Evolutionary conservation across 2,888 invertebrate genomes (phyloP).

Genomic region (Cordylochernes scorpioides): DNA sequence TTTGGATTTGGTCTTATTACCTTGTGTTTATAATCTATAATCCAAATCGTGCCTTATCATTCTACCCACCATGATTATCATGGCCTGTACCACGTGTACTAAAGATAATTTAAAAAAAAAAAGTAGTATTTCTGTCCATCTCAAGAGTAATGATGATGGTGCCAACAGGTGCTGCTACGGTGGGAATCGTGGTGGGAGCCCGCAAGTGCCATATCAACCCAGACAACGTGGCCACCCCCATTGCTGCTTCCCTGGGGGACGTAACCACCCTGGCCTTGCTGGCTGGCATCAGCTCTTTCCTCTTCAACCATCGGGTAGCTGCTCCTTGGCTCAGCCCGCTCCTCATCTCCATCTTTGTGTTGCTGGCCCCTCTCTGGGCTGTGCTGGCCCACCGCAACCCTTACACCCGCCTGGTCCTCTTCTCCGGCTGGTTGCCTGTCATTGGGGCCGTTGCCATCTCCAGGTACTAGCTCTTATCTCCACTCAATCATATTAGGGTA

Average conservation of each 20-base stretch:
- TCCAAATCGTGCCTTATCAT: neutral
- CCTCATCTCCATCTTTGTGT: constrained; percentile 36
- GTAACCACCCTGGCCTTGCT: constrained; percentile 13
- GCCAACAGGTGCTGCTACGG: constrained; percentile 36
- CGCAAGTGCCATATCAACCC: constrained; percentile 29
- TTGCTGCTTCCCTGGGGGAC: constrained; percentile 16
- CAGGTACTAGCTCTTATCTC: constrained; percentile 31
- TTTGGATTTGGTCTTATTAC: too few species aligned
- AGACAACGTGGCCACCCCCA: constrained; percentile 14
- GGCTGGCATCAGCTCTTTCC: constrained; percentile 9
- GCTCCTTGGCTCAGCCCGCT: constrained; percentile 39
- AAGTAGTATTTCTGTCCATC: too few species aligned
- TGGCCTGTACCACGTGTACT: too few species aligned
- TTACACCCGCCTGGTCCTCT: constrained; percentile 43
- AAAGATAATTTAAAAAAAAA: too few species aligned
- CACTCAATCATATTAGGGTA: too few species aligned
- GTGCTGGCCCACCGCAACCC: constrained; percentile 49
- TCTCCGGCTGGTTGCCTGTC: constrained; percentile 69
- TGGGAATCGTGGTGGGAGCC: constrained; percentile 50
- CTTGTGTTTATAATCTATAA: too few species aligned
- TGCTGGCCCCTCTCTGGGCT: constrained; percentile 51
- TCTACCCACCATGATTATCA: neutral
- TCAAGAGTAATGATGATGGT: too few species aligned
- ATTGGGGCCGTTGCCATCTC: constrained; percentile 73
- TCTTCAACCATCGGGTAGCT: too few species aligned